These are phyloP conservation scores for Cryptoprocta ferox DNA, from an alignment of 2,797 vertebrate genomes.

Conservation along the genomic window DNA sequence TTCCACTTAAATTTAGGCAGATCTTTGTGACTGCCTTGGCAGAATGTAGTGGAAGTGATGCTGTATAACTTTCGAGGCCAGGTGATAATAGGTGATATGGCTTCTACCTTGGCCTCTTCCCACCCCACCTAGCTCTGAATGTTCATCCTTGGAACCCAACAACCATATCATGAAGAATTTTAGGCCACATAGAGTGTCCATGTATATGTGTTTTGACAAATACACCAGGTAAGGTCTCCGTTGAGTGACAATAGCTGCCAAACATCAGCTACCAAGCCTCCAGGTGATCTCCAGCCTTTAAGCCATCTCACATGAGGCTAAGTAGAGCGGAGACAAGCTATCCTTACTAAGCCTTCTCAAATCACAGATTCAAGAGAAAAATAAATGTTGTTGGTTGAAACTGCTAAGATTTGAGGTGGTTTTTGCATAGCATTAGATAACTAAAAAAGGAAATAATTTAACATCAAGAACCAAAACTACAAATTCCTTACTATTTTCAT, in stretches of 20 bases:
- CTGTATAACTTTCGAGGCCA: background rate
- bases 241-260: background rate
- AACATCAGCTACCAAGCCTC: background rate
- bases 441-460: background rate
- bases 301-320: background rate
- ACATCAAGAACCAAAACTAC: background rate
- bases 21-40: background rate
- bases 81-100: background rate
- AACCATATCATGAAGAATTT: background rate
- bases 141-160: background rate
- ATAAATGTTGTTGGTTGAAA: background rate
- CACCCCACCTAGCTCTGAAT: background rate
- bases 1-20: background rate
- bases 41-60: background rate
- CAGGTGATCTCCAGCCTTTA: background rate
- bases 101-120: background rate
- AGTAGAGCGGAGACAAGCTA: background rate
- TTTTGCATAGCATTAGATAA: background rate
- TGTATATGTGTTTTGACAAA: background rate
- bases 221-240: background rate
- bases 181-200: background rate
- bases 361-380: background rate
- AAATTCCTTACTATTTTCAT: background rate
- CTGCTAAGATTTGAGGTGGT: background rate
- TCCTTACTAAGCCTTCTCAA: background rate